Percentiles rank a stretch among this genome's conserved stretches.
Evolutionary conservation across 2,888 invertebrate genomes (phyloP).

Genomic region (Ischnura elegans): DNA sequence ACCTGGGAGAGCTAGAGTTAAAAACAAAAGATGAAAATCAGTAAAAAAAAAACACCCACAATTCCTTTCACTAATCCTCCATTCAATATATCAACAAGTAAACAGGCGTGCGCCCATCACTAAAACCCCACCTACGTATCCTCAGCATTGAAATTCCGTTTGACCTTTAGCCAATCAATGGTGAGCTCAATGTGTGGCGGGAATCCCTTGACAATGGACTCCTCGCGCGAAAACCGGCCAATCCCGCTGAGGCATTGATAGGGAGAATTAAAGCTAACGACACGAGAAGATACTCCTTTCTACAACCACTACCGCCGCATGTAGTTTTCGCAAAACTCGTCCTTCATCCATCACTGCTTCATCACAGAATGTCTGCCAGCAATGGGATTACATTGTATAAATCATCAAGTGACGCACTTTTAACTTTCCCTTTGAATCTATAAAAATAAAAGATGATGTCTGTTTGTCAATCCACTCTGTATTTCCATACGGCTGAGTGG

Average conservation of each 20-base stretch:
- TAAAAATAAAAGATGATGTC: too few relatives aligned
- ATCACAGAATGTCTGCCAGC: too few relatives aligned
- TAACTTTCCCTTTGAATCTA: too few relatives aligned
- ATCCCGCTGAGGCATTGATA: not conserved
- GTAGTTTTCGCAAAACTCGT: too few relatives aligned
- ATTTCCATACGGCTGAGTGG: too few relatives aligned
- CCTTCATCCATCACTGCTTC: too few relatives aligned
- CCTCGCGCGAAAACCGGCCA: not conserved
- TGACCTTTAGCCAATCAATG: not conserved
- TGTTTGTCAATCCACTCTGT: too few relatives aligned
- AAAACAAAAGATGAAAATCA: not conserved
- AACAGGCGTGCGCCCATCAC: not conserved
- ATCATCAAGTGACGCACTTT: too few relatives aligned
- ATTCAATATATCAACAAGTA: not conserved
- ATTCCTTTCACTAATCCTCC: not conserved
- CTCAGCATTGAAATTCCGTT: not conserved
- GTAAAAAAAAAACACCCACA: not conserved
- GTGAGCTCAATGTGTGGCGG: not conserved
- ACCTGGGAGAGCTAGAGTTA: not conserved
- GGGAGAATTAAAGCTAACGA: not conserved
- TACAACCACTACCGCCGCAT: not conserved
- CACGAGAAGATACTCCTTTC: not conserved
- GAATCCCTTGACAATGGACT: not conserved
- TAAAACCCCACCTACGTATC: not conserved
- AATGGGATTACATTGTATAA: too few relatives aligned